Conservation (phyloP, 2,113 vertebrate species). For the Talpa occidentalis region DNA sequence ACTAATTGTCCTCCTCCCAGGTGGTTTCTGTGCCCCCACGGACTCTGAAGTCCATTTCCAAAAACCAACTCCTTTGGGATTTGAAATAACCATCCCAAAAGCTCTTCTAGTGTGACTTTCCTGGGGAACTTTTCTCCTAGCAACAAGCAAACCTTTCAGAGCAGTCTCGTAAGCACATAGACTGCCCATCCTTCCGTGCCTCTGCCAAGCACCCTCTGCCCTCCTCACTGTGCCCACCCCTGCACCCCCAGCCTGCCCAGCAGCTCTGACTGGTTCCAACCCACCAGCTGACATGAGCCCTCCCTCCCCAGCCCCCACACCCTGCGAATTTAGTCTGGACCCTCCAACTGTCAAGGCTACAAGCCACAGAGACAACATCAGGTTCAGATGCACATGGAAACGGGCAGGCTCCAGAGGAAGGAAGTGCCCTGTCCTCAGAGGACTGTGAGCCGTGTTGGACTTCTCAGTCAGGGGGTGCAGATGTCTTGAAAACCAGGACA, state of each 20-base stretch:
- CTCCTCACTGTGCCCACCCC: too few relatives aligned
- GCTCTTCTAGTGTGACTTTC: not conserved
- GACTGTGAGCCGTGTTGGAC: not conserved
- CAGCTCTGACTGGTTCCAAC: not conserved
- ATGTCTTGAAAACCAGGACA: not conserved
- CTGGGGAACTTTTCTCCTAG: not conserved
- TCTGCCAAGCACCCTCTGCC: not conserved
- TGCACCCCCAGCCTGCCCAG: too few relatives aligned
- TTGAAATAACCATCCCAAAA: not conserved
- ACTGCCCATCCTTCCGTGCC: not conserved
- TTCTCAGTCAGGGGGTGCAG: not conserved
- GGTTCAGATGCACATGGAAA: not conserved
- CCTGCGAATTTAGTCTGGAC: not conserved
- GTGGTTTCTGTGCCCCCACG: accelerated
- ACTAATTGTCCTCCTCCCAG: not conserved
- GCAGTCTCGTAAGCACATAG: not conserved
- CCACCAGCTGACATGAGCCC: not conserved
- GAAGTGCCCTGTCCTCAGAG: not conserved
- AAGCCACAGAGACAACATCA: not conserved
- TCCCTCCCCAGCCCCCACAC: not conserved
- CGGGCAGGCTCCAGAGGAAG: not conserved
- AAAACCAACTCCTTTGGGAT: not conserved
- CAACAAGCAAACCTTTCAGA: not conserved
- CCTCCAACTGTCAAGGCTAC: not conserved
- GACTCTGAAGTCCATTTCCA: not conserved